Conservation (phyloP, 92 coral and sea anemone genomes). For the Virgularia gustaviana region DNA sequence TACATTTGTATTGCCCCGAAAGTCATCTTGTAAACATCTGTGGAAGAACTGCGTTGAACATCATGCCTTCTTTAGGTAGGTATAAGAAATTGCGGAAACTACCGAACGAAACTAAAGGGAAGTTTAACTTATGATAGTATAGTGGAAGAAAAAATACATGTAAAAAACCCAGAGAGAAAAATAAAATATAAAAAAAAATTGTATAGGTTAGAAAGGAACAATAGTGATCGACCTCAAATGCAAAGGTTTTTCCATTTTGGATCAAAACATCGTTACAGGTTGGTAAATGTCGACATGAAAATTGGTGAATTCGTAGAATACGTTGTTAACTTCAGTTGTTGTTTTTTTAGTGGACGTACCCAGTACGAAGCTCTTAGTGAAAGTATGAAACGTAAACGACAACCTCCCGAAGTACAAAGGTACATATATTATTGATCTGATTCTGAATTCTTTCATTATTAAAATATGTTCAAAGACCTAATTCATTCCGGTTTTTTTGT, state of each 20-base stretch:
- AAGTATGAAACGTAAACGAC: slow-evolving; percentile 62
- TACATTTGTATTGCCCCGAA: slow-evolving; percentile 70
- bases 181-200: not conserved
- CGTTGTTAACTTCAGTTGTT: not conserved
- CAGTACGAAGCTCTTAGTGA: slow-evolving; percentile 85
- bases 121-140: no score
- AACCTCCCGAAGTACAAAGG: slow-evolving; percentile 78
- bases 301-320: no score
- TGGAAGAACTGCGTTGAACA: slow-evolving; percentile 98
- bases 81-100: no score
- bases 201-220: slow-evolving; percentile 68
- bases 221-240: slow-evolving; percentile 53
- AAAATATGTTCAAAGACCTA: not conserved
- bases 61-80: slow-evolving; percentile 90
- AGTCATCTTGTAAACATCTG: slow-evolving; percentile 88
- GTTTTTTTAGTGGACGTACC: slow-evolving; percentile 72
- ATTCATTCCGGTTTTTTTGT: not conserved
- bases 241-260: slow-evolving; percentile 71
- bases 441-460: not conserved
- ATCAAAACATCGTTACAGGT: slow-evolving; percentile 93
- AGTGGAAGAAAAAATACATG: no score
- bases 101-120: no score
- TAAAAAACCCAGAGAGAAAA: no score
- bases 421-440: slow-evolving; percentile 25
- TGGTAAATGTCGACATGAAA: no score